These are phyloP conservation scores for Bucorvus abyssinicus DNA, from an alignment of 2,797 vertebrate species.

Conservation along the genomic window DNA sequence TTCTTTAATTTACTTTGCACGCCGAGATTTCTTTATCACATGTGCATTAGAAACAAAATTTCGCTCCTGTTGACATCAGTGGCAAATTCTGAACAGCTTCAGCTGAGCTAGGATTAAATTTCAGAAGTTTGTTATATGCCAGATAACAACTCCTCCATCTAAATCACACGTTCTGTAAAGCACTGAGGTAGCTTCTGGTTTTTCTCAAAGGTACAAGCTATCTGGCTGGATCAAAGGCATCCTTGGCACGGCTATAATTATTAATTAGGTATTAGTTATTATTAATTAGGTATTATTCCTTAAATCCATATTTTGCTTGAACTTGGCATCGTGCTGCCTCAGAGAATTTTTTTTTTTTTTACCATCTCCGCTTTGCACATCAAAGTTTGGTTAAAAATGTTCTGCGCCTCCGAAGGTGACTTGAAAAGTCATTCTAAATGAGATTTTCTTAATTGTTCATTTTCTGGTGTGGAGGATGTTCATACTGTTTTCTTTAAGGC, in stretches of 20 bases:
- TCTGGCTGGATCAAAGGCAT: conserved; percentile 25
- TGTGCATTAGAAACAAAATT: background rate
- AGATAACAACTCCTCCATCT: conserved; percentile 4
- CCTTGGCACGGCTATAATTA: background rate
- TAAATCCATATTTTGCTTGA: background rate
- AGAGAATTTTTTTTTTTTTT: background rate
- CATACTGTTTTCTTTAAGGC: background rate
- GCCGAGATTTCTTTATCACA: background rate
- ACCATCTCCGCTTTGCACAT: background rate
- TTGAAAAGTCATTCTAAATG: background rate
- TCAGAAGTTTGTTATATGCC: conserved; percentile 21
- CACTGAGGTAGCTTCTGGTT: background rate
- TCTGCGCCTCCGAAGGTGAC: background rate
- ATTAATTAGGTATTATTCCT: background rate
- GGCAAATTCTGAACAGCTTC: conserved; percentile 8
- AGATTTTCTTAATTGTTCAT: background rate
- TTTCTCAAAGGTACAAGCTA: background rate
- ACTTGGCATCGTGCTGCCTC: background rate
- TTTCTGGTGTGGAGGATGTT: background rate
- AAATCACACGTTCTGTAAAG: background rate
- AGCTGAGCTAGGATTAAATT: background rate
- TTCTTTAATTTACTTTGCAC: background rate
- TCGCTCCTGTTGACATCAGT: background rate
- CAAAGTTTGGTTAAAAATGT: background rate
- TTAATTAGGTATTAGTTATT: conserved; percentile 4